A percentile compares a stretch with the other conserved stretches of the same genome.
These are phyloP conservation scores for Neocloeon triangulifer DNA, from an alignment of 1,140 invertebrate genomes.

Conservation along the genomic window DNA sequence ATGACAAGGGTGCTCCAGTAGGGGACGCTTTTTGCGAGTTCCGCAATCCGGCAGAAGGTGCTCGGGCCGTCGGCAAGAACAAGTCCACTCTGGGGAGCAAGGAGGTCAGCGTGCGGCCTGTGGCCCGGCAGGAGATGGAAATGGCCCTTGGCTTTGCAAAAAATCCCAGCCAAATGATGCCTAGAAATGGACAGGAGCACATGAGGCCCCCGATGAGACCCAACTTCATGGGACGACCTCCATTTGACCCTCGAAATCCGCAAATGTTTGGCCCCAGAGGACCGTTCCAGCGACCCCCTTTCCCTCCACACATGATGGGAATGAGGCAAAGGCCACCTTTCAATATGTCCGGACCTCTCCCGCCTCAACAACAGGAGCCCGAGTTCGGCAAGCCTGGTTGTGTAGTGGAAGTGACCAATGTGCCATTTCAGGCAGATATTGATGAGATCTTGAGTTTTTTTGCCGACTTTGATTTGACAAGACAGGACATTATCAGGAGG, in stretches of 20 bases:
- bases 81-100: constrained; percentile 36
- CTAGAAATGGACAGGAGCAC: neutral
- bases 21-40: constrained; percentile 80
- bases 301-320: neutral
- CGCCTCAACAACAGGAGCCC: constrained; percentile 5
- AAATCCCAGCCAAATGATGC: neutral
- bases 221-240: constrained; percentile 13
- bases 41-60: constrained; percentile 35
- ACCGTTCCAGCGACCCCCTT: neutral
- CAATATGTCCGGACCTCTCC: neutral
- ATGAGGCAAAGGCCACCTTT: constrained; percentile 1
- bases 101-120: constrained; percentile 35
- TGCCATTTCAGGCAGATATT: constrained; percentile 62
- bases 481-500: constrained; percentile 54
- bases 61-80: constrained; percentile 40
- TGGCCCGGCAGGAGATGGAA: constrained; percentile 34
- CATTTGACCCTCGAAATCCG: neutral
- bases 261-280: neutral
- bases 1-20: constrained; percentile 36
- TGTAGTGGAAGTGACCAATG: constrained; percentile 59
- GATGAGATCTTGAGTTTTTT: constrained; percentile 79
- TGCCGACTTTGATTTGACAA: constrained; percentile 41
- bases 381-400: constrained; percentile 58
- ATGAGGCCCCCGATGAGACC: neutral
- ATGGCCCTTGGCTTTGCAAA: constrained; percentile 16